These are phyloP conservation scores for Hydrolagus colliei DNA, from an alignment of 2,797 vertebrate species.

Conservation along the genomic window DNA sequence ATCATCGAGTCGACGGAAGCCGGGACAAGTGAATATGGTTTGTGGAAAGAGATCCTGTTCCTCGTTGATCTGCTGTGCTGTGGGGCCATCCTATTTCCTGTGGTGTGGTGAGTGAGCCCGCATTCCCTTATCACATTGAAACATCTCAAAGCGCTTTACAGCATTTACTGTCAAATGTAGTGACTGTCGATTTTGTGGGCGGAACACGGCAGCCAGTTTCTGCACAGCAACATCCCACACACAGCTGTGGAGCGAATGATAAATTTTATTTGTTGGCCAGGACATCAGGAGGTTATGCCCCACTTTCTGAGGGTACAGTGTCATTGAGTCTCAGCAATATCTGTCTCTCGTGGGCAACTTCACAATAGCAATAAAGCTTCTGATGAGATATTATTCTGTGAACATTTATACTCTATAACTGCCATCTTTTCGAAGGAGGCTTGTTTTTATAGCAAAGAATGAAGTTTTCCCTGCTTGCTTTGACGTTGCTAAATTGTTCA, in stretches of 20 bases:
- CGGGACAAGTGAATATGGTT: slow-evolving; percentile 66
- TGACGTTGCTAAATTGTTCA: slow-evolving; percentile 19
- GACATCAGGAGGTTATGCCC: no score
- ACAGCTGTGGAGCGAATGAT: no score
- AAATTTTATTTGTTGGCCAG: no score
- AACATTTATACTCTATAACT: no score
- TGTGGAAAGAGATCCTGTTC: slow-evolving; percentile 78
- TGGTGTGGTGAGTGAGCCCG: slow-evolving; percentile 61
- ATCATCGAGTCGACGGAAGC: slow-evolving; percentile 79
- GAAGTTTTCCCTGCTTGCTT: not conserved
- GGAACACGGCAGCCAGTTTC: no score
- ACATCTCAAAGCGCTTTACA: no score
- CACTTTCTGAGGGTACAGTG: not conserved
- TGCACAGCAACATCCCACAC: no score
- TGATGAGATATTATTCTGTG: no score
- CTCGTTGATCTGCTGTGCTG: slow-evolving; percentile 76
- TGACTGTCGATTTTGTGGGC: no score
- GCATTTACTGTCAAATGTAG: no score
- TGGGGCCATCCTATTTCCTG: slow-evolving; percentile 76
- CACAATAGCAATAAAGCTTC: slow-evolving; percentile 38
- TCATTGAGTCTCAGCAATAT: slow-evolving; percentile 37
- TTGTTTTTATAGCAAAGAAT: no score
- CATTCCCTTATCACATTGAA: not conserved
- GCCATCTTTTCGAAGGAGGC: no score
- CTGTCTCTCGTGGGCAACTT: slow-evolving; percentile 39